A percentile compares a stretch with the other conserved stretches of the same genome.
phyloP scores from a whole-genome alignment of 2,113 vertebrate genomes.

The Apus apus region DNA sequence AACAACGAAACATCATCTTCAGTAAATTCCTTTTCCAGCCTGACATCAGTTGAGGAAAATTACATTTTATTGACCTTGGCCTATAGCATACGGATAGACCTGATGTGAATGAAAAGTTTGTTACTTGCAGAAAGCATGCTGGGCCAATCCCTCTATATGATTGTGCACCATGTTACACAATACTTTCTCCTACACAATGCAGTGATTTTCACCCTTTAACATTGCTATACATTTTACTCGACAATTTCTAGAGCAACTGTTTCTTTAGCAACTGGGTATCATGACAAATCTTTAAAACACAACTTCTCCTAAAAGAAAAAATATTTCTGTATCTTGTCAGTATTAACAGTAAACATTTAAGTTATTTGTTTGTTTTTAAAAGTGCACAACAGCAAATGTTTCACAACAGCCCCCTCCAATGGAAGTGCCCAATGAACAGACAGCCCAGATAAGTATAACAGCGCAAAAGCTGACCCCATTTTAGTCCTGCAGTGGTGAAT shows the following conservation, averaged over 20 bases:
- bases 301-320: background rate
- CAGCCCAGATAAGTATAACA: background rate
- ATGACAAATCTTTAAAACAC: background rate
- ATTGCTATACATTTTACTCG: background rate
- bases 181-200: background rate
- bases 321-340: background rate
- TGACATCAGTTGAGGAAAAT: slow-evolving; percentile 27
- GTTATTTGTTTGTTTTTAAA: background rate
- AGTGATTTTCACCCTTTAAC: background rate
- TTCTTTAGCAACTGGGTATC: background rate
- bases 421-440: background rate
- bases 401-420: background rate
- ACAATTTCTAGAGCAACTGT: background rate
- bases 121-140: background rate
- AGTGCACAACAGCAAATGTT: background rate
- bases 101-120: slow-evolving; percentile 25
- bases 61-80: slow-evolving; percentile 35
- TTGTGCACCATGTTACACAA: background rate
- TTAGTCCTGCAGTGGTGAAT: background rate
- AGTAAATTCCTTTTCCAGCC: slow-evolving; percentile 7
- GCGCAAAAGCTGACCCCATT: background rate
- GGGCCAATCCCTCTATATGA: background rate
- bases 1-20: slow-evolving; percentile 7
- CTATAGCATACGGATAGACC: background rate
- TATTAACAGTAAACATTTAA: background rate